Base-by-base conservation (phyloP, 2,797 vertebrate genomes). In the Mormyrops boulengeri region DNA sequence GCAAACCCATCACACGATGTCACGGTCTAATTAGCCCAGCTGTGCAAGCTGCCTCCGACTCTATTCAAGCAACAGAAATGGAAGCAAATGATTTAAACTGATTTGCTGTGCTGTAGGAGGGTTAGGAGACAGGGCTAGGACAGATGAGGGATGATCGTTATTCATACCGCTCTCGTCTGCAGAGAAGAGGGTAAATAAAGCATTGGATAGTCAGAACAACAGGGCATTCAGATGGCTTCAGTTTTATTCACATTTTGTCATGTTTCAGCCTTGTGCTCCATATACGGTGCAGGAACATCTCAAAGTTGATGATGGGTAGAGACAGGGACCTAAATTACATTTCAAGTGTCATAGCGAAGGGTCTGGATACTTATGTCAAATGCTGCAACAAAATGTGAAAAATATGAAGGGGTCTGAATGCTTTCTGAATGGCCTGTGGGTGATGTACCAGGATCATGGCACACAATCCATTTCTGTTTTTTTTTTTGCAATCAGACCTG, bases 261-360 rank as follows among this genome's bases (percentile, higher is more conserved):
- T 34, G 11, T 69, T 34, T 30, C 26, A 69, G 26, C 62, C 11
- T 4, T 34, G 3, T 69, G 62, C 62, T 30, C 26, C 62, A 69
- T 69, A 12, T 11, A 34, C 3, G 0, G 62, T 34, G 26, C 9
- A 34, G 62, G 3, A 69, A 69, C 62, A 69, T 69, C 62, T 69
- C 9, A 34, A 4, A 30, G 7, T 30, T 69, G 62, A 69, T 12
- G 26, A 11, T 69, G 26, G 34, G 26, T 69, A 69, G 62, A 34
- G 34, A 34, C 34, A 12, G 9, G 62, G 11, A 69, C 1, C 26
- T 66, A 26, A 66, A 66, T 66, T 66, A 66, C 22, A 66, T 88
- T 89, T 87, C 22, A 87, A 88, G 88, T 88, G 85, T 89, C 85
- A 87, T 55, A 89, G 55, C 88, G 87, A 60, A 90, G 66, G 60